phyloP scores from a whole-genome alignment of 2,113 vertebrate genomes.

The Carassius auratus region DNA sequence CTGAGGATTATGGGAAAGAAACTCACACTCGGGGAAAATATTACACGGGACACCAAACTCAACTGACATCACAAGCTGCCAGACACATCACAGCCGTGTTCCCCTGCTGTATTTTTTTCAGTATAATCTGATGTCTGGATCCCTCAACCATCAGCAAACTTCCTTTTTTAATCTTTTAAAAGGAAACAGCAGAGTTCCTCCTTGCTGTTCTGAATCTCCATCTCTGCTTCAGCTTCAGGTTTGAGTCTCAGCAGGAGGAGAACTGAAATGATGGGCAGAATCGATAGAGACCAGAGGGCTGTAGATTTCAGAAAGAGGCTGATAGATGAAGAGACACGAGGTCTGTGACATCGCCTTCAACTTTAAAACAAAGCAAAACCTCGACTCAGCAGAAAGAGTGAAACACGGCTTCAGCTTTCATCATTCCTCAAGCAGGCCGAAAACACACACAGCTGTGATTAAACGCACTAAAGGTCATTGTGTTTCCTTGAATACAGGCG shows the following conservation, averaged over 20 bases:
- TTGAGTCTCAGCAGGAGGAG: background rate
- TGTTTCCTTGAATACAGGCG: background rate
- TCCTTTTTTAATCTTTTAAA: background rate
- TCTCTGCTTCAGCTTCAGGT: slow-evolving; percentile 9
- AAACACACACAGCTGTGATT: slow-evolving; percentile 24
- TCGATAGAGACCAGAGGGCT: background rate
- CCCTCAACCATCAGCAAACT: background rate
- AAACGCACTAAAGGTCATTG: slow-evolving; percentile 26
- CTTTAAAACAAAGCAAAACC: background rate
- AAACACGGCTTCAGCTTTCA: background rate
- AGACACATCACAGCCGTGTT: slow-evolving; percentile 22
- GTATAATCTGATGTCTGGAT: slow-evolving; percentile 19
- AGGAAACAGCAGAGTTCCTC: background rate
- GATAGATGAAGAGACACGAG: slow-evolving; percentile 5
- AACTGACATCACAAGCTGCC: background rate
- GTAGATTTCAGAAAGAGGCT: slow-evolving; percentile 1
- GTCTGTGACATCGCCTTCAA: background rate
- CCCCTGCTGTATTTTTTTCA: background rate
- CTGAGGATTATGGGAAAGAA: slow-evolving; percentile 6
- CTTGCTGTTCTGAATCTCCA: slow-evolving; percentile 12
- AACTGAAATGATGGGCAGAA: slow-evolving; percentile 3
- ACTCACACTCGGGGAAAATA: slow-evolving; percentile 1
- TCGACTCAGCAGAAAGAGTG: background rate
- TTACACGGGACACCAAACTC: too few relatives aligned
- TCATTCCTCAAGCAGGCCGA: background rate